Evolutionary conservation across 2,888 invertebrate species (phyloP).

Genomic region (Nephrotoma flavescens): DNA sequence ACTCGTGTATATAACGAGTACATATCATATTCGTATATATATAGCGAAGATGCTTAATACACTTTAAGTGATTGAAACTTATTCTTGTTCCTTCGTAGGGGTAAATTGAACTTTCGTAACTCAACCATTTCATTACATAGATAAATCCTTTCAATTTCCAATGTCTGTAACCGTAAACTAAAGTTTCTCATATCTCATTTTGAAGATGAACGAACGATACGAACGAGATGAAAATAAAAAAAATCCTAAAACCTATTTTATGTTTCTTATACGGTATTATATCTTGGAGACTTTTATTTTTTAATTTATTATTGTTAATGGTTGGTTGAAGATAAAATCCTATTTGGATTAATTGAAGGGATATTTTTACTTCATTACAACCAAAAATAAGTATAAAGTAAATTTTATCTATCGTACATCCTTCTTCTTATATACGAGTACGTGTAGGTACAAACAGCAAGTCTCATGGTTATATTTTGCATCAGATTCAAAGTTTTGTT

Average conservation of each 20-base stretch:
- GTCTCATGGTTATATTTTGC: background rate
- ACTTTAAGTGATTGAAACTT: background rate
- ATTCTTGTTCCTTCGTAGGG: background rate
- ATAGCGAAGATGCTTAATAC: background rate
- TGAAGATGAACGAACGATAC: background rate
- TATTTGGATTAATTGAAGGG: constrained; percentile 3
- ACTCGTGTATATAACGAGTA: background rate
- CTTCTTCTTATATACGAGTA: background rate
- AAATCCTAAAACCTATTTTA: background rate
- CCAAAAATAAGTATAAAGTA: background rate
- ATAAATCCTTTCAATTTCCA: background rate
- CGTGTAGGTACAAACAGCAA: too few species aligned
- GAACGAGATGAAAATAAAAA: background rate
- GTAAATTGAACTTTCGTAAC: background rate
- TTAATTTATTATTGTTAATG: constrained; percentile 1
- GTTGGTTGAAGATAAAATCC: constrained; percentile 3
- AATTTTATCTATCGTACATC: background rate
- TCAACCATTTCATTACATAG: background rate
- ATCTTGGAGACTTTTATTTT: constrained; percentile 1
- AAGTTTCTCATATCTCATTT: background rate
- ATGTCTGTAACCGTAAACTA: background rate
- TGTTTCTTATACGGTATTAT: background rate
- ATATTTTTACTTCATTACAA: background rate
- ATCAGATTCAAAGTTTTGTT: background rate
- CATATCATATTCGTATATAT: background rate